Conservation (phyloP, 2,888 invertebrate species). For the Hybos culiciformis region DNA sequence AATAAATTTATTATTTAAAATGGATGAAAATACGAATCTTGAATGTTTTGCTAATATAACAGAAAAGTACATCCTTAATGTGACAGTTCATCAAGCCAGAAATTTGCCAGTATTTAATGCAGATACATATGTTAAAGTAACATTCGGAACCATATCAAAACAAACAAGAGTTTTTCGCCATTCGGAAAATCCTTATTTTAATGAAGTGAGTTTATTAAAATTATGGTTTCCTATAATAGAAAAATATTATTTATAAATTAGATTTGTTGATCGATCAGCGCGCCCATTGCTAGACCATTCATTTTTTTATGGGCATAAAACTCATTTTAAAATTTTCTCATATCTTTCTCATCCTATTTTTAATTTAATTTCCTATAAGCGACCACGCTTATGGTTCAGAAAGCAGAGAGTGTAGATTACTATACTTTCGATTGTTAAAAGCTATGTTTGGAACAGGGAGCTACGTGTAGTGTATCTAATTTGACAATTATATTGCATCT, state of each 20-base stretch:
- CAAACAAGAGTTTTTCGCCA: slow-evolving; percentile 43
- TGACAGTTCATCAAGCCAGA: slow-evolving; percentile 53
- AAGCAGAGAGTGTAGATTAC: too few relatives aligned
- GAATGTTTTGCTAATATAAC: slow-evolving; percentile 27
- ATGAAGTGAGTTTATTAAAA: slow-evolving; percentile 41
- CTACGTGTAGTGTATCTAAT: too few relatives aligned
- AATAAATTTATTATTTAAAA: not conserved
- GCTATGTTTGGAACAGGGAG: too few relatives aligned
- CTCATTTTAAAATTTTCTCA: too few relatives aligned
- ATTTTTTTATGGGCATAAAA: too few relatives aligned
- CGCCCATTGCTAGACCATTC: too few relatives aligned
- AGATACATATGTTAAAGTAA: slow-evolving; percentile 48
- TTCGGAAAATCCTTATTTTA: slow-evolving; percentile 50
- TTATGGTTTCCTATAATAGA: not conserved
- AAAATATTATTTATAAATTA: not conserved
- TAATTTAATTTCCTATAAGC: too few relatives aligned
- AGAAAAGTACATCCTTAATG: slow-evolving; percentile 44
- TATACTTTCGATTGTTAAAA: too few relatives aligned
- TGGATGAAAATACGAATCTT: not conserved
- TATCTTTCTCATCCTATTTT: too few relatives aligned
- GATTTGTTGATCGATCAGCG: not conserved
- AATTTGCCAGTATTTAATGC: slow-evolving; percentile 40
- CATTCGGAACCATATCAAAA: slow-evolving; percentile 46
- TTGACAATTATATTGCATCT: too few relatives aligned
- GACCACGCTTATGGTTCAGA: too few relatives aligned